Evolutionary conservation across 2,113 vertebrate genomes (phyloP).

Genomic region (Thomomys bottae): DNA sequence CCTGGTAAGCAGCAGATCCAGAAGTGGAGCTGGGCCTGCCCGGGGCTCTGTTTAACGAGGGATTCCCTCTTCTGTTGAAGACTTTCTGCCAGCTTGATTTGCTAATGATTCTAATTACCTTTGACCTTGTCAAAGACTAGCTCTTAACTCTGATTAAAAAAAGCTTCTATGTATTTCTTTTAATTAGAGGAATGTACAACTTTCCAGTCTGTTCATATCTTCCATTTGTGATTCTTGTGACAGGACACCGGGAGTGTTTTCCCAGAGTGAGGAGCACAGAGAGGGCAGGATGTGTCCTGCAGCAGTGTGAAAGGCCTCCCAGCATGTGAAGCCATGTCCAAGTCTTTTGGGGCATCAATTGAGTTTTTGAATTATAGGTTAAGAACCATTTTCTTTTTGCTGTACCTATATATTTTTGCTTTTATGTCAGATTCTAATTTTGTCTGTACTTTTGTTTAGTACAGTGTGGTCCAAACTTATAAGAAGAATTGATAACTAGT

Average conservation of each 20-base stretch:
- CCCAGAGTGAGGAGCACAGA: background rate
- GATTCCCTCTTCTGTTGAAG: background rate
- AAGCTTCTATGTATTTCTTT: background rate
- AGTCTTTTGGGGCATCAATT: background rate
- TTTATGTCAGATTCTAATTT: background rate
- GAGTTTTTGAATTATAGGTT: background rate
- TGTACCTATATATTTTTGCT: background rate
- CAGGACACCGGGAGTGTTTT: background rate
- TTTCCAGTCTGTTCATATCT: background rate
- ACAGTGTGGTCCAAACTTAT: background rate
- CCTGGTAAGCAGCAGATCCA: background rate
- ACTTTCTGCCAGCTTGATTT: background rate
- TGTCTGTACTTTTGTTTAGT: background rate
- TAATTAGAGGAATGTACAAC: background rate
- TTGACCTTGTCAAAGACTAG: background rate
- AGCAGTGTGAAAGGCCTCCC: fast-evolving
- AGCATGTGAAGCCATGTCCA: fast-evolving
- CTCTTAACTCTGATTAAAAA: background rate
- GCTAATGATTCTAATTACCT: background rate
- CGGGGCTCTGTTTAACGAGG: background rate
- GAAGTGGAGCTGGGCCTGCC: background rate
- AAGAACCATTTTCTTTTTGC: background rate
- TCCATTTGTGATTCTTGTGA: background rate
- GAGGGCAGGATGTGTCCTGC: background rate
- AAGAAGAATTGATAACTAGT: background rate